These are phyloP conservation scores for Erythrocercus mccallii DNA, from an alignment of 2,113 vertebrate species.

Conservation along the genomic window DNA sequence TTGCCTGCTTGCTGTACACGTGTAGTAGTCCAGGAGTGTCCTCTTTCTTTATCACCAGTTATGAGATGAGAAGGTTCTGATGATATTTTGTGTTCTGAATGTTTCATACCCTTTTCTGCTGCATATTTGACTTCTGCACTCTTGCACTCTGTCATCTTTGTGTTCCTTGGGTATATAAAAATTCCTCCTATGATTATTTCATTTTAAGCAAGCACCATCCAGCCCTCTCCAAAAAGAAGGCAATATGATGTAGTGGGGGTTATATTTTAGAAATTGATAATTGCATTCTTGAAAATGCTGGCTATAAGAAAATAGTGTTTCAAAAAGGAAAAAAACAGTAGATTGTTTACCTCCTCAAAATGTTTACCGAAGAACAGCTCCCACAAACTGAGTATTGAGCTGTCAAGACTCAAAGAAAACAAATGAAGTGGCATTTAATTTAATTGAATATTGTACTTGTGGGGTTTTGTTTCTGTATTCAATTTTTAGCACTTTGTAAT, in stretches of 20 bases:
- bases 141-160: neutral
- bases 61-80: neutral
- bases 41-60: neutral
- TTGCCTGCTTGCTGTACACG: neutral
- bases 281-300: neutral
- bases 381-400: neutral
- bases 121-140: neutral
- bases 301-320: neutral
- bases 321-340: neutral
- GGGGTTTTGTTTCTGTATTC: neutral
- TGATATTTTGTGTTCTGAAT: neutral
- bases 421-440: conserved; percentile 33
- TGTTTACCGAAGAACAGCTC: neutral
- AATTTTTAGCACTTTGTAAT: neutral
- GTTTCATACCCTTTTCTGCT: neutral
- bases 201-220: neutral
- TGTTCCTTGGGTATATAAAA: accelerated
- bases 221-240: neutral
- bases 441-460: conserved; percentile 24
- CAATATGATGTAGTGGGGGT: neutral
- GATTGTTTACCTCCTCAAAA: neutral
- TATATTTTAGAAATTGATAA: neutral
- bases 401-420: conserved; percentile 26
- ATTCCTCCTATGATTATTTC: neutral
- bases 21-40: neutral